Evolutionary conservation across 2,797 vertebrate genomes (phyloP).

Genomic region (Varecia variegata): DNA sequence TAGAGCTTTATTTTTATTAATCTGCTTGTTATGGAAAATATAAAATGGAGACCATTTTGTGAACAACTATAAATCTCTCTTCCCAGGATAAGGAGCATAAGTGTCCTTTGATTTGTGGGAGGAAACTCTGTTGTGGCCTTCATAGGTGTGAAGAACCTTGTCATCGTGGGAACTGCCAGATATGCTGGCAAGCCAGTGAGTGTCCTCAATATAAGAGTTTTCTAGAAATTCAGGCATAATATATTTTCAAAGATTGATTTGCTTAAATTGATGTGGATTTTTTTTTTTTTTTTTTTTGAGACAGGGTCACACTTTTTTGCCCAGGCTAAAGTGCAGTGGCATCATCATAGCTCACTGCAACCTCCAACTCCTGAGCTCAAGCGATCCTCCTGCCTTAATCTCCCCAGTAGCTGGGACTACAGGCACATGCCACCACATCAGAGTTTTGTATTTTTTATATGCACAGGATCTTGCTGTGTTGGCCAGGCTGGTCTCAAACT

Average conservation of each 20-base stretch:
- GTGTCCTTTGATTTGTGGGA: conserved; percentile 94
- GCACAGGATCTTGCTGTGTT: too few relatives aligned
- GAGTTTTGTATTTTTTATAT: neutral
- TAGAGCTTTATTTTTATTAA: neutral
- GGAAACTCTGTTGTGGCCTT: conserved; percentile 97
- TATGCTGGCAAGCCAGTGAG: conserved; percentile 99
- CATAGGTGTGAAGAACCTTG: conserved; percentile 97
- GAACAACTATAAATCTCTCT: conserved; percentile 39
- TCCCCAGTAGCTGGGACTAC: too few relatives aligned
- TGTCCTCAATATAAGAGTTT: conserved; percentile 53
- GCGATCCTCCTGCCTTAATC: neutral
- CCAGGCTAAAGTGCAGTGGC: neutral
- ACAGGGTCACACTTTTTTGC: neutral
- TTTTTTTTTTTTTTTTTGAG: neutral
- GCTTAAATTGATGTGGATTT: neutral
- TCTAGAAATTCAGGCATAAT: neutral
- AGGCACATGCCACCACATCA: neutral
- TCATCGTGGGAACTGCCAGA: conserved; percentile 97
- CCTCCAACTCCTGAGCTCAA: neutral
- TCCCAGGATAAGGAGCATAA: conserved; percentile 92
- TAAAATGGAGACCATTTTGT: conserved; percentile 27
- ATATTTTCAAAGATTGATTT: conserved; percentile 8
- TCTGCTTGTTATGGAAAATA: conserved; percentile 14
- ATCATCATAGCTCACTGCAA: neutral
- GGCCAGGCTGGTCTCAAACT: too few relatives aligned